Conservation (phyloP, 2,113 vertebrate species). For the Lampris megalopsis region DNA sequence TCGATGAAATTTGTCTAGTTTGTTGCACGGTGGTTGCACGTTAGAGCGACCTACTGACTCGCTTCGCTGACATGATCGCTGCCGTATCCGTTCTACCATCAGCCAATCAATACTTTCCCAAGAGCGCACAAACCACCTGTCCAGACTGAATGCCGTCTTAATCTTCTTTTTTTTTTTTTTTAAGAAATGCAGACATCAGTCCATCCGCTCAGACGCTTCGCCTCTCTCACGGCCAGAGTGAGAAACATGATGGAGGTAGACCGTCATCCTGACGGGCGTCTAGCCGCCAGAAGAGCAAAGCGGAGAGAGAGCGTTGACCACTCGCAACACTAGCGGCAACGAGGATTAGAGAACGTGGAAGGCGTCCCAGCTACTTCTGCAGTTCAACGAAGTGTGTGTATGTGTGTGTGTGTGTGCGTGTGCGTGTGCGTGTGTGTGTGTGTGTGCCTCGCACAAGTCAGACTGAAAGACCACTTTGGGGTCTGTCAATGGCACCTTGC, state of each 20-base stretch:
- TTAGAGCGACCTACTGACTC: too few relatives aligned
- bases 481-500: slow-evolving; percentile 20
- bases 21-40: too few relatives aligned
- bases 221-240: neutral
- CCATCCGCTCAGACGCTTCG: slow-evolving; percentile 21
- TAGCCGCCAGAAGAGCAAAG: slow-evolving; percentile 10
- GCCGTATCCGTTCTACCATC: too few relatives aligned
- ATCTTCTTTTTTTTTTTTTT: neutral
- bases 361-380: slow-evolving; percentile 29
- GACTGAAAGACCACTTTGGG: slow-evolving; percentile 28
- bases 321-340: slow-evolving; percentile 23
- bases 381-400: neutral
- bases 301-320: neutral
- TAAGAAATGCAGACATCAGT: slow-evolving; percentile 40
- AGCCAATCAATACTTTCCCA: too few relatives aligned
- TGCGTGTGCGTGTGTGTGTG: neutral
- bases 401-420: neutral
- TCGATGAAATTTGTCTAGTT: too few relatives aligned
- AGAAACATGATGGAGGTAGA: neutral
- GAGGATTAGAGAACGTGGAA: slow-evolving; percentile 13
- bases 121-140: too few relatives aligned
- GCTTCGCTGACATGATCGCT: too few relatives aligned
- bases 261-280: slow-evolving; percentile 35
- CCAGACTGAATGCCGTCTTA: neutral
- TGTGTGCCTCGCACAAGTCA: neutral